Conservation (phyloP, 2,797 vertebrate species). For the Synanceia verrucosa region DNA sequence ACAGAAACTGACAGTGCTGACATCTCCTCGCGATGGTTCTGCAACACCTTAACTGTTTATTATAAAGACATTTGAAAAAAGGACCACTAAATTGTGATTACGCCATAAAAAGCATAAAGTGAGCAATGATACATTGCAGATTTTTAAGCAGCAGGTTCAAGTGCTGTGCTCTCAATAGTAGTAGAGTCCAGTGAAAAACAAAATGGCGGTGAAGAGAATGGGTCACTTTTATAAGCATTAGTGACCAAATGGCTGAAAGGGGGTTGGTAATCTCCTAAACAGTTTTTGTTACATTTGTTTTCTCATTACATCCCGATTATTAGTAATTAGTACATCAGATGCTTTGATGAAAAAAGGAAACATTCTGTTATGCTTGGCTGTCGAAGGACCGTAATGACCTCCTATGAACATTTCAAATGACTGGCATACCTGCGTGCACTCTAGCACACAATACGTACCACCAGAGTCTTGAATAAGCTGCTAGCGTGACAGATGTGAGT, state of each 20-base stretch:
- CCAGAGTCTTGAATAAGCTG: too few species aligned
- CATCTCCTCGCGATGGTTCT: background rate
- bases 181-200: background rate
- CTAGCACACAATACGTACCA: too few species aligned
- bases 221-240: background rate
- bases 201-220: background rate
- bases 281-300: background rate
- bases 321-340: too few species aligned
- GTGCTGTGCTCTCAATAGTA: background rate
- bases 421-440: too few species aligned
- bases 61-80: background rate
- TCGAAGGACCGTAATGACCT: background rate
- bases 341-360: too few species aligned
- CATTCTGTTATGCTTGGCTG: too few species aligned
- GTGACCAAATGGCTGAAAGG: background rate
- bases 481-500: too few species aligned
- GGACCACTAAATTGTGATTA: background rate
- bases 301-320: background rate
- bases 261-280: too few species aligned
- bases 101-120: background rate
- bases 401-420: too few species aligned
- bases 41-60: background rate
- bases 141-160: background rate
- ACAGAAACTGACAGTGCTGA: background rate
- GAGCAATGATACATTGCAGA: background rate